Conservation (phyloP, 2,113 vertebrate species). For the Helogale parvula region DNA sequence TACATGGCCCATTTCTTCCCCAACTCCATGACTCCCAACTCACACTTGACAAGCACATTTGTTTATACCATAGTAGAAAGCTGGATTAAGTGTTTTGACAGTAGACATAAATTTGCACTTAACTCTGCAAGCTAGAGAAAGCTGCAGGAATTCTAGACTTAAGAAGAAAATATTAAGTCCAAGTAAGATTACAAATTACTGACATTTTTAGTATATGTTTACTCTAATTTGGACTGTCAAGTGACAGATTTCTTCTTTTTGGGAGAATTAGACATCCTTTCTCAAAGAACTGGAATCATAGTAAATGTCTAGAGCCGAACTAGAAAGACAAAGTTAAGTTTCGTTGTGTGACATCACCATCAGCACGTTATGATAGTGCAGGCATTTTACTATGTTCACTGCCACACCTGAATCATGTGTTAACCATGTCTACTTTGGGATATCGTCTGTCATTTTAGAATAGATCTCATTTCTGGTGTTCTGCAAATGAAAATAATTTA, state of each 20-base stretch:
- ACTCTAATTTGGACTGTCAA: slow-evolving; percentile 3
- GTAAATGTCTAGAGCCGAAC: not conserved
- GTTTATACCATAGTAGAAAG: not conserved
- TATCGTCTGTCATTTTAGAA: not conserved
- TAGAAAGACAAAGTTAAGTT: slow-evolving; percentile 31
- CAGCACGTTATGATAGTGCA: not conserved
- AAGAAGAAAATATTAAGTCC: slow-evolving; percentile 41
- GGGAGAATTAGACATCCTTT: not conserved
- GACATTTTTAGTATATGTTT: slow-evolving; percentile 45
- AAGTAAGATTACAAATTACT: slow-evolving; percentile 26
- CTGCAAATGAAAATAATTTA: slow-evolving; percentile 29
- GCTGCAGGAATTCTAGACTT: not conserved
- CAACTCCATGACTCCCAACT: not conserved
- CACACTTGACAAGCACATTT: not conserved
- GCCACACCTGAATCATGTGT: not conserved
- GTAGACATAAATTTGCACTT: slow-evolving; percentile 37
- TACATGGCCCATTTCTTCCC: not conserved
- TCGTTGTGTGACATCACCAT: slow-evolving; percentile 18
- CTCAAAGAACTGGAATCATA: not conserved
- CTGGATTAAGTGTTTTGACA: not conserved
- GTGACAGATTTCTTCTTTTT: slow-evolving; percentile 20
- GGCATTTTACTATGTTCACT: not conserved
- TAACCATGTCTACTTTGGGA: not conserved
- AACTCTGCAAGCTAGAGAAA: not conserved
- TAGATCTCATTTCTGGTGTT: not conserved